A percentile compares a stretch with the other conserved stretches of the same genome.
Evolutionary conservation across 2,797 vertebrate species (phyloP).

Genomic region (Megaceryle alcyon): DNA sequence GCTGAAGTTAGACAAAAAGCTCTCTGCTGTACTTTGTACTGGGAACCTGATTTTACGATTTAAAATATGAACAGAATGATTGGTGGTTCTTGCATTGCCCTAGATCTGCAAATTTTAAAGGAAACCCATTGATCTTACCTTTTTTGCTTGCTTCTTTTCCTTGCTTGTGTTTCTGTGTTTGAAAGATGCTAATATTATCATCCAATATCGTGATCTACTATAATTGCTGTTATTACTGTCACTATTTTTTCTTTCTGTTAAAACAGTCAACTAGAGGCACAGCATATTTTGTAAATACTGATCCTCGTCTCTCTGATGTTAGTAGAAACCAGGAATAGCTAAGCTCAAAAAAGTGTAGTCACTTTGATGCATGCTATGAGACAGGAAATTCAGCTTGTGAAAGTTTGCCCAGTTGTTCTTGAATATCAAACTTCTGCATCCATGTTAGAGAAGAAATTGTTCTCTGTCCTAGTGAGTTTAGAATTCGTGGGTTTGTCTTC

Average conservation of each 20-base stretch:
- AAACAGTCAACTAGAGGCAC: background rate
- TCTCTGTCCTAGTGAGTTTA: background rate
- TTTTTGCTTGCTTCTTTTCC: background rate
- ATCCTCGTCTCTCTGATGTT: background rate
- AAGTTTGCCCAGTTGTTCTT: background rate
- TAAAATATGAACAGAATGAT: background rate
- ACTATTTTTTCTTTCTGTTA: background rate
- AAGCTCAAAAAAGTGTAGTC: background rate
- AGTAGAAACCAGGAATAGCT: background rate
- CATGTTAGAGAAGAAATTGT: background rate
- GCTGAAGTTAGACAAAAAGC: background rate
- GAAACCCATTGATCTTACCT: background rate
- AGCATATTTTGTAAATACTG: background rate
- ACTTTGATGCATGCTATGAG: background rate
- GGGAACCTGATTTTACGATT: background rate
- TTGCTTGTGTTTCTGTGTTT: background rate
- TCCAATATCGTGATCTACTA: background rate
- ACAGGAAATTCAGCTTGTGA: background rate
- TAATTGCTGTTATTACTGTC: background rate
- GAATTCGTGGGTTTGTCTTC: background rate
- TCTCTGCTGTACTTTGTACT: background rate
- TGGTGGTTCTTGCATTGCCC: background rate
- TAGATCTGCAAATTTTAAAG: background rate
- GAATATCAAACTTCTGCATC: background rate
- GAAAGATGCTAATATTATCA: background rate